Conservation (phyloP, 2,888 invertebrate genomes). For the Lasioglossum zephyrum region DNA sequence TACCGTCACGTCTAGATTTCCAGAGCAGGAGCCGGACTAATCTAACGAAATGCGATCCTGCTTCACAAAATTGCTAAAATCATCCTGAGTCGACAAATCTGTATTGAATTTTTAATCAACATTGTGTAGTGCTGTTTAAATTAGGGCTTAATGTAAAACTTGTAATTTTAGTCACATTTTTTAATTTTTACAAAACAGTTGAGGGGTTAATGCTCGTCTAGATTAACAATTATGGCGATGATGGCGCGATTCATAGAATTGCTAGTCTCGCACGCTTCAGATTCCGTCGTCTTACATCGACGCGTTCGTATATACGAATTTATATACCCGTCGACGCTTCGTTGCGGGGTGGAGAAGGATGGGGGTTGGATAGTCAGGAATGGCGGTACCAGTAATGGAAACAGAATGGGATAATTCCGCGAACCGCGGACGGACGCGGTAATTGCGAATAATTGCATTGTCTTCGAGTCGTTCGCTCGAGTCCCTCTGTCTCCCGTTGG, state of each 20-base stretch:
- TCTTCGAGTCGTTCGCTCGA: conserved; percentile 82
- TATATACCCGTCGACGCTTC: conserved; percentile 22
- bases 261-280: background rate
- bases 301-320: conserved; percentile 24
- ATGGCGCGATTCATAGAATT: background rate
- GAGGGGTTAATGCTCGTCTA: background rate
- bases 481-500: conserved; percentile 64
- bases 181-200: background rate
- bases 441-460: conserved; percentile 85
- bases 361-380: conserved; percentile 47
- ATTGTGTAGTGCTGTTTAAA: background rate
- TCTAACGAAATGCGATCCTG: background rate
- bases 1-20: background rate
- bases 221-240: background rate
- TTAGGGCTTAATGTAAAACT: background rate
- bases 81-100: background rate
- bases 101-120: background rate
- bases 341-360: background rate
- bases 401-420: conserved; percentile 83
- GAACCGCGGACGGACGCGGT: conserved; percentile 81
- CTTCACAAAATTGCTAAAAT: background rate
- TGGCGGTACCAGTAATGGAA: conserved; percentile 78
- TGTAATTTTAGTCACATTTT: fast-evolving
- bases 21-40: background rate
- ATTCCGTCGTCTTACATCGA: conserved; percentile 44